Percentiles rank a stretch among this genome's conserved stretches.
Evolutionary conservation across 2,113 vertebrate genomes (phyloP).

Genomic region (Calidris pugnax): DNA sequence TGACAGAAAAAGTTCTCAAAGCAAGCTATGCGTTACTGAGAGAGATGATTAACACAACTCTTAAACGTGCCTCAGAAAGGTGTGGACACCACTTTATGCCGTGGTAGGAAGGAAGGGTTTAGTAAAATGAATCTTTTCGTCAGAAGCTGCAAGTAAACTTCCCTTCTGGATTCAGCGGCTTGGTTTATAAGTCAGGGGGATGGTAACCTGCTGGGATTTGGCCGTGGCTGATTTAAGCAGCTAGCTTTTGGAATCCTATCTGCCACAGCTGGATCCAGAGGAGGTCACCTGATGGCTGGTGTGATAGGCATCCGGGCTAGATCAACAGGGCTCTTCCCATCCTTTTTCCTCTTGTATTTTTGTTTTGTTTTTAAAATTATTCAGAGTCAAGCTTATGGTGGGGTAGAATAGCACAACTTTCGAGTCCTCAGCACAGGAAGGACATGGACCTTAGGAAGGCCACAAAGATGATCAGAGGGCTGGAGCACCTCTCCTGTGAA

Average conservation of each 20-base stretch:
- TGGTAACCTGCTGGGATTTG: neutral
- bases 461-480: neutral
- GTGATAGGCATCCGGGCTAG: neutral
- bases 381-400: neutral
- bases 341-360: neutral
- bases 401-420: neutral
- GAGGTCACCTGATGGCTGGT: neutral
- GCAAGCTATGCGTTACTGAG: neutral
- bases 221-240: neutral
- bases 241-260: neutral
- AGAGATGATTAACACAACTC: neutral
- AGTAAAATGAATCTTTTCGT: neutral
- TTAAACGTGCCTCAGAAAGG: neutral
- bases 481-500: neutral
- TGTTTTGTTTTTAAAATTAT: neutral
- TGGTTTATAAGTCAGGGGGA: neutral
- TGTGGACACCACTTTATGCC: neutral
- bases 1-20: neutral
- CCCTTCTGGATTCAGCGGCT: neutral
- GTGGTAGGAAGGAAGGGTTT: neutral
- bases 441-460: neutral
- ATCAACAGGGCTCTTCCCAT: neutral
- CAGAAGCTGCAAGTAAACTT: neutral
- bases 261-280: neutral
- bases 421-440: neutral